A percentile compares a stretch with the other conserved stretches of the same genome.
These are phyloP conservation scores for Petroica traversi DNA, from an alignment of 2,113 vertebrate genomes.

Conservation along the genomic window DNA sequence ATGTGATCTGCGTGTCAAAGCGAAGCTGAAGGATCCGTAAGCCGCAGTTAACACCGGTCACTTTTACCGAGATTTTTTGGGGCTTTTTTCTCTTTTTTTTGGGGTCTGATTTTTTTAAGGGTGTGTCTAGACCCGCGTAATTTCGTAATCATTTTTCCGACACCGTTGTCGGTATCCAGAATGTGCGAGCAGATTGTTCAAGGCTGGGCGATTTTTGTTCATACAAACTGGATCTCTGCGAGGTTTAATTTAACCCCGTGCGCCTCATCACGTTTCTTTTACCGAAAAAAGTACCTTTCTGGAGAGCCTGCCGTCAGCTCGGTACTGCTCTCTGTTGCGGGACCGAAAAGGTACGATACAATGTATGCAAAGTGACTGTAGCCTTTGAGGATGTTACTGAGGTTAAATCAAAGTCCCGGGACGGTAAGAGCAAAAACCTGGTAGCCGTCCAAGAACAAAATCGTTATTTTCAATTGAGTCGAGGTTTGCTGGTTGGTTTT, in stretches of 20 bases:
- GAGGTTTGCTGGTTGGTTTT: neutral
- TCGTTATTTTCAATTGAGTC: constrained; percentile 34
- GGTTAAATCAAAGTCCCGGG: neutral
- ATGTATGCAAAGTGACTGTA: neutral
- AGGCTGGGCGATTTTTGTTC: neutral
- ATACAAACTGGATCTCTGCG: neutral
- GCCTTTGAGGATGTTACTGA: neutral
- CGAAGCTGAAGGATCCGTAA: neutral
- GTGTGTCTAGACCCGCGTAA: neutral
- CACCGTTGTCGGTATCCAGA: neutral
- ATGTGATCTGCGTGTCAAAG: neutral
- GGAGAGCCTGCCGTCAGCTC: neutral
- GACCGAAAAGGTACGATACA: neutral
- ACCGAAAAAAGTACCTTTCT: neutral
- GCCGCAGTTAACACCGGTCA: neutral
- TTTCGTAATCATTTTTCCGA: neutral
- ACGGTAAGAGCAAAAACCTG: neutral
- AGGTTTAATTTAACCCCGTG: neutral
- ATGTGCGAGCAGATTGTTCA: neutral
- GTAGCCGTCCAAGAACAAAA: constrained; percentile 6
- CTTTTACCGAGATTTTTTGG: neutral
- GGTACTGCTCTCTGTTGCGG: neutral
- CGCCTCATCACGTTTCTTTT: neutral
- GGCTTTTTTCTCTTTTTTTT: neutral
- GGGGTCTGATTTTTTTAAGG: neutral